These are phyloP conservation scores for Brachyptera putata DNA, from an alignment of 2,888 invertebrate species.

Conservation along the genomic window DNA sequence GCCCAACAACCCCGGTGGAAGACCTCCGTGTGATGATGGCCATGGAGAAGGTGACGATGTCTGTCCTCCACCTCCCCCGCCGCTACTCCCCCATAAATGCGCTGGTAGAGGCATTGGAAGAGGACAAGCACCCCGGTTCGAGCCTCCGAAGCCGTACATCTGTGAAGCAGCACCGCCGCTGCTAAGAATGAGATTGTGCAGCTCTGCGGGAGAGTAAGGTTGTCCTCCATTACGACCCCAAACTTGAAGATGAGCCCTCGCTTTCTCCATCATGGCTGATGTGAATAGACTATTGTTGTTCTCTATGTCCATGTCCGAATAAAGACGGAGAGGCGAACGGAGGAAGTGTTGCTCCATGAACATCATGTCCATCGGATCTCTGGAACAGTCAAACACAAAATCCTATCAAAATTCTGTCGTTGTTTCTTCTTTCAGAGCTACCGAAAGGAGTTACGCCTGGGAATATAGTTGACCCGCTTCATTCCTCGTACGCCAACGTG, in stretches of 20 bases:
- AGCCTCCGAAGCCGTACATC: constrained; percentile 34
- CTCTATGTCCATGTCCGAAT: constrained; percentile 54
- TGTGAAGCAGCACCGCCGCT: constrained; percentile 37
- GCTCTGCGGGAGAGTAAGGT: constrained; percentile 38
- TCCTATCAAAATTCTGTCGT: constrained; percentile 1
- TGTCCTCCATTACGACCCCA: constrained; percentile 44
- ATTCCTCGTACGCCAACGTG: constrained; percentile 5
- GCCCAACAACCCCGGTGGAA: constrained; percentile 45
- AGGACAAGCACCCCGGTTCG: constrained; percentile 39
- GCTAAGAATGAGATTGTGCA: constrained; percentile 43
- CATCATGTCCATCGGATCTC: constrained; percentile 75
- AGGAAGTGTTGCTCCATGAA: constrained; percentile 74
- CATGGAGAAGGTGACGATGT: constrained; percentile 20
- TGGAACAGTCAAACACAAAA: constrained; percentile 37
- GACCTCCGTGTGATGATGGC: constrained; percentile 25
- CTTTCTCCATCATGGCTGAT: constrained; percentile 48
- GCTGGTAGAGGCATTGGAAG: constrained; percentile 41
- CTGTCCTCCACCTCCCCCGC: constrained; percentile 36
- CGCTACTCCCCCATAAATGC: constrained; percentile 47
- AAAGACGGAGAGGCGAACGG: constrained; percentile 54
- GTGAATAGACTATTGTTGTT: constrained; percentile 51
- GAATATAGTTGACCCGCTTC: constrained; percentile 4
- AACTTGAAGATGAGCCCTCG: constrained; percentile 45
- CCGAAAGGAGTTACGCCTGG: not conserved
- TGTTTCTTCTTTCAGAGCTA: constrained; percentile 6